phyloP scores from a whole-genome alignment of 2,797 vertebrate species.

The Lepilemur septentrionalis region DNA sequence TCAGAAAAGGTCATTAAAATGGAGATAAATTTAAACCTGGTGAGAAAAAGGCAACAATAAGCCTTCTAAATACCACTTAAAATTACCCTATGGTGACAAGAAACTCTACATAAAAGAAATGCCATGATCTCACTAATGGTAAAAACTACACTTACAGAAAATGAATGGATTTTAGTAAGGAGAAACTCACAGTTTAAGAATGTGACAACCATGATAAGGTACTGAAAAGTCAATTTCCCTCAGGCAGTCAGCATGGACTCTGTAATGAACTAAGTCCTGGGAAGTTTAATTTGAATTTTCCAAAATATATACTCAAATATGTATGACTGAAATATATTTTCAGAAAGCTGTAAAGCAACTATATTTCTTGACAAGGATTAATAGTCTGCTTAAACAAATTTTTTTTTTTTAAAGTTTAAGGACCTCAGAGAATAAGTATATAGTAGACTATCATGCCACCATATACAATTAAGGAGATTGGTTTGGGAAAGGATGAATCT shows the following conservation, averaged over 20 bases:
- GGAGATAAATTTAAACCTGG: not conserved
- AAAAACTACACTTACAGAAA: slow-evolving; percentile 47
- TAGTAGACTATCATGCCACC: not conserved
- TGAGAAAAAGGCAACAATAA: not conserved
- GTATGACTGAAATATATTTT: slow-evolving; percentile 73
- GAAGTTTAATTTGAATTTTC: slow-evolving; percentile 83
- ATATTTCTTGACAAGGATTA: slow-evolving; percentile 51
- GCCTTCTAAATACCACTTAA: slow-evolving; percentile 12
- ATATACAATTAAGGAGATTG: not conserved
- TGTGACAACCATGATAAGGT: slow-evolving; percentile 62
- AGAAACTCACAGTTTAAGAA: slow-evolving; percentile 61
- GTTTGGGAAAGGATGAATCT: not conserved
- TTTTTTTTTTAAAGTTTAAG: not conserved
- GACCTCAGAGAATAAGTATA: not conserved
- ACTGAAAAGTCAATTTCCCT: slow-evolving; percentile 56
- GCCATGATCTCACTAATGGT: slow-evolving; percentile 25
- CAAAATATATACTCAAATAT: slow-evolving; percentile 70
- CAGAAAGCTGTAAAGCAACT: slow-evolving; percentile 63
- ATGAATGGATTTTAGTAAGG: slow-evolving; percentile 58
- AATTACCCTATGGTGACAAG: slow-evolving; percentile 32
- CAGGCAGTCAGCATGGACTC: slow-evolving; percentile 47
- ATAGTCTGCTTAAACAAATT: not conserved
- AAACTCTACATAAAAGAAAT: slow-evolving; percentile 47
- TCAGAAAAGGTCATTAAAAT: not conserved
- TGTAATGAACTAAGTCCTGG: slow-evolving; percentile 75